These are phyloP conservation scores for Leptestheria dahalacensis DNA, from an alignment of 1,140 invertebrate species.

Conservation along the genomic window DNA sequence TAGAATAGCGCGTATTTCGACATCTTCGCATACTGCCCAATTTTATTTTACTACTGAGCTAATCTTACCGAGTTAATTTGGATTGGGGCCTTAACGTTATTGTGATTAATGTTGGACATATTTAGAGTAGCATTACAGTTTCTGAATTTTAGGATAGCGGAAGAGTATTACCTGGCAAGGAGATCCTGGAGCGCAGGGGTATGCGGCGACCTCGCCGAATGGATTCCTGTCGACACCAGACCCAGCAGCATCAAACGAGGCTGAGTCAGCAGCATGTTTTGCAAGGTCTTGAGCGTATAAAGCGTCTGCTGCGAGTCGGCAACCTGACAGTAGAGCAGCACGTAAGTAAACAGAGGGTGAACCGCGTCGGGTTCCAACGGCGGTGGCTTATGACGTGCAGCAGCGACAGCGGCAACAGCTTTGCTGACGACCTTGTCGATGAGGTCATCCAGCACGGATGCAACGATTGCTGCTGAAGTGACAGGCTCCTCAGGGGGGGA, in stretches of 20 bases:
- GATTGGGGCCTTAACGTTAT: no score
- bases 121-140: no score
- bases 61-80: no score
- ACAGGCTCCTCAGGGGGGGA: not conserved
- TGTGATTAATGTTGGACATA: no score
- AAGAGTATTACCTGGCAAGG: slow-evolving; percentile 35
- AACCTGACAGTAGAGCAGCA: slow-evolving; percentile 63
- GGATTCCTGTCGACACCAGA: slow-evolving; percentile 50
- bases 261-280: slow-evolving; percentile 55
- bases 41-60: no score
- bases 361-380: slow-evolving; percentile 23
- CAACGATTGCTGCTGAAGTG: slow-evolving; percentile 29
- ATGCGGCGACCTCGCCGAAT: slow-evolving; percentile 31
- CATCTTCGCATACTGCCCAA: no score
- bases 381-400: slow-evolving; percentile 7
- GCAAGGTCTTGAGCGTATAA: slow-evolving; percentile 59
- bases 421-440: slow-evolving; percentile 32
- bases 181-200: slow-evolving; percentile 40
- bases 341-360: slow-evolving; percentile 65
- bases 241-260: slow-evolving; percentile 54
- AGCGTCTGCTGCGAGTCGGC: slow-evolving; percentile 61
- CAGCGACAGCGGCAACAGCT: slow-evolving; percentile 9
- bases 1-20: no score
- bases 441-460: slow-evolving; percentile 39
- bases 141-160: not conserved